Percentiles rank a stretch among this genome's conserved stretches.
phyloP scores from a whole-genome alignment of 1,140 invertebrate genomes.

The Holcopasites calliopsidis region DNA sequence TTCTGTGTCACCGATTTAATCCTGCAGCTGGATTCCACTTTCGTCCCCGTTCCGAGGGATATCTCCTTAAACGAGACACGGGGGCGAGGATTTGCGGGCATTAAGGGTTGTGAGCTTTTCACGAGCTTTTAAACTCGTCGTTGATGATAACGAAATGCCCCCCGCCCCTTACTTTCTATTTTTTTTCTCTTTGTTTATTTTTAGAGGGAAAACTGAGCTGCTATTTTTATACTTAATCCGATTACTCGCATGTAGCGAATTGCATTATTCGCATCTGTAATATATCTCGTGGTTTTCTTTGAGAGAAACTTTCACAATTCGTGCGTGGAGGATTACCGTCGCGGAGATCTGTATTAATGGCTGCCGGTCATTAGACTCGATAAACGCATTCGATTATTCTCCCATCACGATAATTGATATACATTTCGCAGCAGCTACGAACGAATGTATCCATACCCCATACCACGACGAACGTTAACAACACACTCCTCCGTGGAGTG shows the following conservation, averaged over 20 bases:
- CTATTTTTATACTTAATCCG: too few species aligned
- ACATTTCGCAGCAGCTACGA: constrained; percentile 11
- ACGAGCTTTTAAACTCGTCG: constrained; percentile 33
- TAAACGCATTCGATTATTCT: constrained; percentile 27
- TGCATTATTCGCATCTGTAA: too few species aligned
- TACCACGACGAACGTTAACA: constrained; percentile 20
- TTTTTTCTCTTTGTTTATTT: background rate
- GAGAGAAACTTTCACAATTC: too few species aligned
- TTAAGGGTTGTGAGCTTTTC: constrained; percentile 38
- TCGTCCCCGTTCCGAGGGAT: background rate
- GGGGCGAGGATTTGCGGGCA: constrained; percentile 21
- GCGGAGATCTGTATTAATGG: background rate
- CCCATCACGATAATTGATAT: constrained; percentile 28
- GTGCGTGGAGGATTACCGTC: background rate
- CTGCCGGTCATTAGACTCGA: constrained; percentile 11
- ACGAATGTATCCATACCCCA: constrained; percentile 22
- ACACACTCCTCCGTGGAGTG: background rate
- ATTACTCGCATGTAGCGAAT: too few species aligned
- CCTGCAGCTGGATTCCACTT: constrained; percentile 24
- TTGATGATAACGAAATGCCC: constrained; percentile 15
- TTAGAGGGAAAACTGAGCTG: background rate
- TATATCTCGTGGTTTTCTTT: too few species aligned
- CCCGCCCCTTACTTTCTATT: too few species aligned
- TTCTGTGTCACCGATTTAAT: constrained; percentile 57
- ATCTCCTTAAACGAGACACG: constrained; percentile 26